phyloP scores from a whole-genome alignment of 2,797 vertebrate species.

The Acanthurus tractus region DNA sequence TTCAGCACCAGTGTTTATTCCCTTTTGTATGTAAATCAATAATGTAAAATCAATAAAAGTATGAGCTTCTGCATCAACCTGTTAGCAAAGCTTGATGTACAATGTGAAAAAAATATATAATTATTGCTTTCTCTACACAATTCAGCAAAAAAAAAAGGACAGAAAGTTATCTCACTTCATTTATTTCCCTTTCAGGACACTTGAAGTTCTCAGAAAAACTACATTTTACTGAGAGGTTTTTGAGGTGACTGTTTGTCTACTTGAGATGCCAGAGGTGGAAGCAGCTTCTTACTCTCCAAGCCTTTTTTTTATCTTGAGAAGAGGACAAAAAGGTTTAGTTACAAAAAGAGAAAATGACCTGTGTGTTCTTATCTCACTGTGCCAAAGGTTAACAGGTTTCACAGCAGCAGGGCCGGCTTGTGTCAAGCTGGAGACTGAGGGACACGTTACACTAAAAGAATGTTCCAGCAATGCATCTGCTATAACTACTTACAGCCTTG shows the following conservation, averaged over 20 bases:
- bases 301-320: too few relatives aligned
- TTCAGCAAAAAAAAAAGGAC: neutral
- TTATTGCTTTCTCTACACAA: neutral
- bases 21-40: neutral
- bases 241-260: constrained; percentile 16
- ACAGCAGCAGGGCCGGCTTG: constrained; percentile 38
- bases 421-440: neutral
- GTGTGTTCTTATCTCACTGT: constrained; percentile 64
- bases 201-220: constrained; percentile 11
- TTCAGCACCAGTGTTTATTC: neutral
- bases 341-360: constrained; percentile 47
- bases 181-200: neutral
- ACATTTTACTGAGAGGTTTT: neutral
- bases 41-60: neutral
- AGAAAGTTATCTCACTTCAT: neutral
- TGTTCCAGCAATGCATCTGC: neutral
- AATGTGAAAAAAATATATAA: neutral
- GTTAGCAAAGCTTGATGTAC: neutral
- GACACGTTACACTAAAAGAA: neutral
- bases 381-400: constrained; percentile 62
- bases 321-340: constrained; percentile 29
- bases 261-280: neutral
- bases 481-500: neutral
- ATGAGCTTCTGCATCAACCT: too few relatives aligned
- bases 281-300: constrained; percentile 16